Evolutionary conservation across 2,113 vertebrate species (phyloP), one percentile per base, ranked within the genome.

Genomic region (Pseudorectes ferrugineus): DNA sequence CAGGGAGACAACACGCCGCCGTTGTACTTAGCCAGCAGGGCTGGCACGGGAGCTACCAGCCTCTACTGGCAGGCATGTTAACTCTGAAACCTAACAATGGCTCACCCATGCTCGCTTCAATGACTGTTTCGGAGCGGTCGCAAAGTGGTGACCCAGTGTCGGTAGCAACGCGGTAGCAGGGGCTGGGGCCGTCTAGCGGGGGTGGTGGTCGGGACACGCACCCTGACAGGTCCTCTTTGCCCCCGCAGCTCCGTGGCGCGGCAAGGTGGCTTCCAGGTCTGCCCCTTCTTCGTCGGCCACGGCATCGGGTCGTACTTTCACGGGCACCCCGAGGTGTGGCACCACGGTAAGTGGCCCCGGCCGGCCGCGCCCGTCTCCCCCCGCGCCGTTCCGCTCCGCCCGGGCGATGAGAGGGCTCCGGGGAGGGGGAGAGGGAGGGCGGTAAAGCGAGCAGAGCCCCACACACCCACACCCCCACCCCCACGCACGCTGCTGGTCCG

Each of bases 301-400:
- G 99, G 99, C 82, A 99, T 99, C 75, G 99, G 99, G 90, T 99
- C 99, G 17, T 98, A 98, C 97, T 99, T 99, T 93, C 99, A 99
- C 36, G 98, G 99, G 80, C 98, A 99, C 76, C 99, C 99, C 82
- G 99, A 99, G 97, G 99, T 99, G 93, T 99, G 99, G 99, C 99
- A 99, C 96, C 99, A 99, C 38, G 98, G 99, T 99, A 96, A 98
- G 97, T 43, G 22, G 43, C 65, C 43, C n/a, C 70, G 14, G 4
- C 23, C 35, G 9, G 38, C 23, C 46, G 7, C 28, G 33, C 17
- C 29, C 24, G 10, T 38, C 5, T 11, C 4, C 33, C 9, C 26
- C 24, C 11, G 6, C 12, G 2, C 23, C 12, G 46, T 23, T 18
- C 23, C 15, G 42, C 65, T 31, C 33, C n/a, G 28, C 14, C 23